Conservation (phyloP, 2,113 vertebrate species). For the Nesogale talazaci region DNA sequence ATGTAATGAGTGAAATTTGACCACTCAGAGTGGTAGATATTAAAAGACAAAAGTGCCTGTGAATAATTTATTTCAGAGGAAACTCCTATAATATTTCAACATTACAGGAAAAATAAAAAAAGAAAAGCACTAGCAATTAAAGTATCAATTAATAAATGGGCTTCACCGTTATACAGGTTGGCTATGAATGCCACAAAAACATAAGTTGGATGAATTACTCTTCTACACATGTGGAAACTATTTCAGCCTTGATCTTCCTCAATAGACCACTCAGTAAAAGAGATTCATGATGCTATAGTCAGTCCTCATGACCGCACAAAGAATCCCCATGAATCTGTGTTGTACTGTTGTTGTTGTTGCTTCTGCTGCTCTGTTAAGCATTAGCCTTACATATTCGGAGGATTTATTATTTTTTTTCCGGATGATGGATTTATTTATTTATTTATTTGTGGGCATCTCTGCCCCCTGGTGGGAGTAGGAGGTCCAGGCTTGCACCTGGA, state of each 20-base stretch:
- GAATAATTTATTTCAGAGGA: neutral
- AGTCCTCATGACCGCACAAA: neutral
- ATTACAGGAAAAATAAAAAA: neutral
- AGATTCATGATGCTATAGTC: neutral
- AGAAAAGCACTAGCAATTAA: neutral
- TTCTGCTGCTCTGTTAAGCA: neutral
- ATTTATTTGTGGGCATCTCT: no score
- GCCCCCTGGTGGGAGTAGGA: no score
- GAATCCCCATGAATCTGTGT: neutral
- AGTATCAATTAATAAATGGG: neutral
- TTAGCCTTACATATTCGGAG: neutral
- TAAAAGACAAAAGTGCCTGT: neutral
- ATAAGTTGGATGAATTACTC: neutral
- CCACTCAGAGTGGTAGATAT: neutral
- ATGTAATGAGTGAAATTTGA: neutral
- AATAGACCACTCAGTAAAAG: fast-evolving
- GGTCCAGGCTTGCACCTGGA: no score
- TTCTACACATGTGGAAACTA: neutral
- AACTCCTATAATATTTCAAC: neutral
- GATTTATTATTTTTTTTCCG: no score
- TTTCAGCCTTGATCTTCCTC: neutral
- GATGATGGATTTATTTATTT: no score
- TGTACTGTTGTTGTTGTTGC: neutral
- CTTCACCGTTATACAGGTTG: neutral
- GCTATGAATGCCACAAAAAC: neutral